A percentile compares a stretch with the other conserved stretches of the same genome.
These are phyloP conservation scores for Dysmachus trigonus DNA, from an alignment of 2,888 invertebrate genomes.

Conservation along the genomic window DNA sequence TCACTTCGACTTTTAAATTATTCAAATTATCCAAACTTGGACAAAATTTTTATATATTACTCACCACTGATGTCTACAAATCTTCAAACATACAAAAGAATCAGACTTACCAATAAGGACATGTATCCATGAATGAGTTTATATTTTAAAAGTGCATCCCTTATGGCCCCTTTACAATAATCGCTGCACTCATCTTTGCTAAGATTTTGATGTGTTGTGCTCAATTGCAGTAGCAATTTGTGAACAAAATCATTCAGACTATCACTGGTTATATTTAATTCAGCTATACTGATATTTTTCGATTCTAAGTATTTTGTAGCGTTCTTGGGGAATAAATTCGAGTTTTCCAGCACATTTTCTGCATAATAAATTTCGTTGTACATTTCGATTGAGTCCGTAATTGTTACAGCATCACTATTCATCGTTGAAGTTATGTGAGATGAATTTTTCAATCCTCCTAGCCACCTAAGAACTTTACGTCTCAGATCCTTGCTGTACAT, in stretches of 20 bases:
- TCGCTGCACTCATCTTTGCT: constrained; percentile 57
- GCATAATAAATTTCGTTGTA: constrained; percentile 27
- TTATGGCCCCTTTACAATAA: constrained; percentile 71
- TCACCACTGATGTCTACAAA: too few relatives aligned
- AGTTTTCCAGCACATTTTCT: not conserved
- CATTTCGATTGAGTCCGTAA: constrained; percentile 10
- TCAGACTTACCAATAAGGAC: constrained; percentile 75
- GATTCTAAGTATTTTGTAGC: constrained; percentile 36
- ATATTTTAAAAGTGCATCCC: constrained; percentile 72
- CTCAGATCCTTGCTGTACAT: constrained; percentile 37
- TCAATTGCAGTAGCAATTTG: constrained; percentile 29
- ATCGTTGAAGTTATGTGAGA: constrained; percentile 18
- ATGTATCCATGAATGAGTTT: constrained; percentile 82
- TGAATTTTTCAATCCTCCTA: constrained; percentile 28
- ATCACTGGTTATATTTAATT: constrained; percentile 44
- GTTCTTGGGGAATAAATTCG: constrained; percentile 21
- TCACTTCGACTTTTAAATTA: too few relatives aligned
- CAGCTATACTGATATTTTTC: constrained; percentile 36
- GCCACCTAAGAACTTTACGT: constrained; percentile 32
- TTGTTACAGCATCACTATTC: not conserved
- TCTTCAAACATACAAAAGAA: not conserved
- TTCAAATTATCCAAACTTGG: too few relatives aligned
- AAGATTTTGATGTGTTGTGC: constrained; percentile 13
- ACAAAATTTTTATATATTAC: too few relatives aligned
- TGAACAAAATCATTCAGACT: constrained; percentile 44